Base-by-base conservation (phyloP, 2,888 invertebrate genomes). In the Epirrhoe tristata region DNA sequence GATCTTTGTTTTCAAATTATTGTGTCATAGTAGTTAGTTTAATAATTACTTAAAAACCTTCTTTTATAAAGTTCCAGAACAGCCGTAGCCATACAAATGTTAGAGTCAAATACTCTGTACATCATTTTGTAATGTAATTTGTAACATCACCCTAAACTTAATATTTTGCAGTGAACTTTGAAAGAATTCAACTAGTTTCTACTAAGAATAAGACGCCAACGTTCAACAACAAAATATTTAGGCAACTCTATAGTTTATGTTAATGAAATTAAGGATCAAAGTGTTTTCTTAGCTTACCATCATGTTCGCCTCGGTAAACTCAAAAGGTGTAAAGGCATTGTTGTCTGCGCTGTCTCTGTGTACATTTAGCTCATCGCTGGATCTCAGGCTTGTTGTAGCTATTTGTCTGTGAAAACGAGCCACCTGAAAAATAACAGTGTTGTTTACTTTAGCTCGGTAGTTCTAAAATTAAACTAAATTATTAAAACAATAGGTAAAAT, bases 221-320 rank as follows among this genome's bases (percentile, higher is more conserved):
- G 46, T 5, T 46, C 2, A 14, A 46, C 14, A 46, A n/a, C 10
- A 14, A 4, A 46, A 46, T 46, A 46, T n/a, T 46, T 14, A 46
- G n/a, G 46, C 14, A 56, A 14, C 55, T 57, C 55, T 12, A 17
- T 16, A 24, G 12, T 36, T 32, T 51, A 39, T 36, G 36, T 10
- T 17, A 58, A 58, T 17, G 3, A 34, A 10, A 31, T 43, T 53
- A 52, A 17, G 58, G 36, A 7, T 53, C 43, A 50, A 46, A 60
- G 7, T 31, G 51, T 6, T 16, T 16, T 55, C 31, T 8, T 24
- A 16, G 39, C 74, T 76, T 76, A 90, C 92, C 77, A 71, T 80
- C 80, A 89, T 81, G 73, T 92, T 93, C 8, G 87, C 87, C 66
- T 88, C 88, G 55, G 86, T 86, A 66, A 91, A 93, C 63, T 91